Conservation (phyloP, 2,797 vertebrate species). For the Balearica regulorum region DNA sequence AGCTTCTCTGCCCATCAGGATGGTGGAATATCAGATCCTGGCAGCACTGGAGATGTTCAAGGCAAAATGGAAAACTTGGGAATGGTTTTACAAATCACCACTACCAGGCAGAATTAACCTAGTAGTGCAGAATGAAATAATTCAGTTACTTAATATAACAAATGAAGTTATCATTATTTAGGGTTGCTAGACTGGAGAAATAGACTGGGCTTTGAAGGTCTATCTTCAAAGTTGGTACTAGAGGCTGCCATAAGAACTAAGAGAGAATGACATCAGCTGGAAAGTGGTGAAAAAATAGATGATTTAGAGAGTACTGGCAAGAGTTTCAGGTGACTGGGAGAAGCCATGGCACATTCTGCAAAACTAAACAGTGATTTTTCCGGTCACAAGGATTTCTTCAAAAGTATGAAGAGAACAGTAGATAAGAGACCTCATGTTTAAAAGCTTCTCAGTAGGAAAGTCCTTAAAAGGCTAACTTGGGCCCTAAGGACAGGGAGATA, state of each 20-base stretch:
- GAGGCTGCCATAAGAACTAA: not conserved
- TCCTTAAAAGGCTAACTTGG: not conserved
- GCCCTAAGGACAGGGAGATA: not conserved
- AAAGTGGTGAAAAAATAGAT: not conserved
- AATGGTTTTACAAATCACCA: not conserved
- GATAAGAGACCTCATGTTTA: no score
- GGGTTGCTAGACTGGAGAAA: not conserved
- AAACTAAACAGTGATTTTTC: not conserved
- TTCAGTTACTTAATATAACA: not conserved
- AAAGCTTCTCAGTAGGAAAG: not conserved
- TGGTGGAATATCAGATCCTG: not conserved
- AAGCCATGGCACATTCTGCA: not conserved
- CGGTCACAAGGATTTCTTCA: not conserved
- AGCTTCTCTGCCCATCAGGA: not conserved
- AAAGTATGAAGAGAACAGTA: not conserved
- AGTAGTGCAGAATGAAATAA: not conserved
- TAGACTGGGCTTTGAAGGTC: not conserved
- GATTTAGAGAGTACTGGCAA: not conserved
- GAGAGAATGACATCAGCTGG: not conserved
- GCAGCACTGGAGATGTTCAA: not conserved
- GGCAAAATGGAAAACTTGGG: not conserved
- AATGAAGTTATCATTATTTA: not conserved
- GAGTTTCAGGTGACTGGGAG: not conserved
- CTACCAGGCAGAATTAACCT: not conserved
- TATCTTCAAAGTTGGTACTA: not conserved